These are phyloP conservation scores for Frieseomelitta varia DNA, from an alignment of 1,140 invertebrate species.

Conservation along the genomic window DNA sequence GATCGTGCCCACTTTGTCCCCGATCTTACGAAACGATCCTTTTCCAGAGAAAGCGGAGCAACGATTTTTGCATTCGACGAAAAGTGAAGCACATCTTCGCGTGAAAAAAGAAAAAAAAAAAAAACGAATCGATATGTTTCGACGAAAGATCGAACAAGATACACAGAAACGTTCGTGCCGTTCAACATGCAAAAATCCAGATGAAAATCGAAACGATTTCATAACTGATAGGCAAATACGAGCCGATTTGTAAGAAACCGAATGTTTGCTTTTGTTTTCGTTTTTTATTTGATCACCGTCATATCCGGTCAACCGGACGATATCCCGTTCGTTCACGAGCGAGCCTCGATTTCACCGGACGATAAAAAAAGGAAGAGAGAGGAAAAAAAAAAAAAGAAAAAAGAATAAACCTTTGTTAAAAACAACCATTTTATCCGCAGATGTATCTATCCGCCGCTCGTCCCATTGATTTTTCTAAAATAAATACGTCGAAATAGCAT, in stretches of 20 bases:
- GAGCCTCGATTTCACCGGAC: conserved; percentile 1
- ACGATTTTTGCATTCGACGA: too few relatives aligned
- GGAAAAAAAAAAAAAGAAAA: neutral
- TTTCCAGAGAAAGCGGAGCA: too few relatives aligned
- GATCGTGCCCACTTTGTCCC: too few relatives aligned
- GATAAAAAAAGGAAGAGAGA: neutral
- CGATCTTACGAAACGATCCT: too few relatives aligned
- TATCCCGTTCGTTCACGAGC: neutral
- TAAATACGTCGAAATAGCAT: conserved; percentile 19
- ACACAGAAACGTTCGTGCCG: neutral
- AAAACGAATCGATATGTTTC: conserved; percentile 15
- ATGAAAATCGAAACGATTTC: neutral
- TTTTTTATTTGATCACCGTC: conserved; percentile 1
- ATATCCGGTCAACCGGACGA: neutral
- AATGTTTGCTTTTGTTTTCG: neutral
- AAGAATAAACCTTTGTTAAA: neutral
- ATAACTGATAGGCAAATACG: neutral
- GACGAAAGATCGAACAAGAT: neutral
- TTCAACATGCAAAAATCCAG: neutral
- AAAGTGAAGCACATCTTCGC: too few relatives aligned
- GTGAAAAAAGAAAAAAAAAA: neutral
- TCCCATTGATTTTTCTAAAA: conserved; percentile 17
- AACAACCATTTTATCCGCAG: conserved; percentile 9
- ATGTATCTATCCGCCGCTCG: conserved; percentile 9
- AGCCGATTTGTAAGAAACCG: neutral